Percentiles rank a stretch among this genome's conserved stretches.
Conservation (phyloP, 1,140 invertebrate genomes). For the Penaeus japonicus region DNA sequence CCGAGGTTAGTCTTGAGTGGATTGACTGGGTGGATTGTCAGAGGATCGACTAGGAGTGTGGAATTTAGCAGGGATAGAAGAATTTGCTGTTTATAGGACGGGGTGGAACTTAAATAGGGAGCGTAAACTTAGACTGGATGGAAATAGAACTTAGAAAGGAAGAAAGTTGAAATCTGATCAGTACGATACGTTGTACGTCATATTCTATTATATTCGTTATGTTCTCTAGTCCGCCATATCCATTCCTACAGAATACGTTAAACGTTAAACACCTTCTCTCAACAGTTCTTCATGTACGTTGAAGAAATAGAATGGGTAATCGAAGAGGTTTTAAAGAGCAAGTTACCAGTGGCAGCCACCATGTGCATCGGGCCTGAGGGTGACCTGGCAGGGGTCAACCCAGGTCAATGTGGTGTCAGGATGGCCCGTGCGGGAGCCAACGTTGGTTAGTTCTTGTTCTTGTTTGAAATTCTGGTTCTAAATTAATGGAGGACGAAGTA, state of each 20-base stretch:
- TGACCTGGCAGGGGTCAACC: constrained; percentile 61
- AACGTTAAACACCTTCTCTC: background rate
- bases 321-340: constrained; percentile 60
- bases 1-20: constrained; percentile 61
- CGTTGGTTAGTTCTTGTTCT: constrained; percentile 47
- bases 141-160: no score
- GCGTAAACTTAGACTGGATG: no score
- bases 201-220: no score
- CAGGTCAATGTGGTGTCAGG: constrained; percentile 63
- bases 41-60: no score
- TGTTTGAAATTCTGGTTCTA: no score
- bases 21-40: background rate
- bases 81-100: no score
- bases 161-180: no score
- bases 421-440: constrained; percentile 64
- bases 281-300: constrained; percentile 64
- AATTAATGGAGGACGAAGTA: no score
- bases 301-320: constrained; percentile 65
- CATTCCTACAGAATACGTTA: background rate
- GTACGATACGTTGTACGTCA: no score
- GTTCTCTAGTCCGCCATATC: background rate
- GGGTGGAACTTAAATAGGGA: no score
- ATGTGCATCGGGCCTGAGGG: constrained; percentile 64
- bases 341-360: constrained; percentile 61
- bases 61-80: no score